Conservation (phyloP, 92 coral and sea anemone genomes). For the Montipora capitata region DNA sequence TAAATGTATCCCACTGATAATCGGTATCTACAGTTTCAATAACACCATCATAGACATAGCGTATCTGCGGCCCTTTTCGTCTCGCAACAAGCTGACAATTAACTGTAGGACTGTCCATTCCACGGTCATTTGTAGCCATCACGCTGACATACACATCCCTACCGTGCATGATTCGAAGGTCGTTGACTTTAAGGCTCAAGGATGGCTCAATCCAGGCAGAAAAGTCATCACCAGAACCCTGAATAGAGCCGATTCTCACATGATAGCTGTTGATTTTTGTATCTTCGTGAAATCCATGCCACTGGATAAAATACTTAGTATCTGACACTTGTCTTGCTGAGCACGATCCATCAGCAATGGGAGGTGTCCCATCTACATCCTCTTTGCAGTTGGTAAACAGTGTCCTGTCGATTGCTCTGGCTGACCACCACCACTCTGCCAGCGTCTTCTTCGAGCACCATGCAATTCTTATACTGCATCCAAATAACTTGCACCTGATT, state of each 20-base stretch:
- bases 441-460: constrained; percentile 88
- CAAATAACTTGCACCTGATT: constrained; percentile 74
- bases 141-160: constrained; percentile 86
- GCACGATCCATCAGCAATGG: constrained; percentile 78
- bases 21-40: constrained; percentile 68
- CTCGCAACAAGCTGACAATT: constrained; percentile 81
- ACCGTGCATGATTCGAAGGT: constrained; percentile 85
- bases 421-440: constrained; percentile 97
- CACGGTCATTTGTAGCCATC: constrained; percentile 86
- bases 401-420: constrained; percentile 81
- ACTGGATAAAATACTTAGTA: constrained; percentile 87
- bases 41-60: constrained; percentile 88
- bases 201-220: constrained; percentile 79
- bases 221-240: constrained; percentile 91
- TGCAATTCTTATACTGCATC: constrained; percentile 65
- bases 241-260: constrained; percentile 87
- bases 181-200: constrained; percentile 73
- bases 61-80: constrained; percentile 82
- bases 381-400: constrained; percentile 83
- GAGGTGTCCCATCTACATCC: constrained; percentile 89
- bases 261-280: constrained; percentile 80
- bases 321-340: constrained; percentile 90
- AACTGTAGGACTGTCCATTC: constrained; percentile 81
- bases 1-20: constrained; percentile 81
- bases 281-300: constrained; percentile 91